Base-by-base conservation (phyloP, 2,797 vertebrate genomes). In the Neoniphon sammara region DNA sequence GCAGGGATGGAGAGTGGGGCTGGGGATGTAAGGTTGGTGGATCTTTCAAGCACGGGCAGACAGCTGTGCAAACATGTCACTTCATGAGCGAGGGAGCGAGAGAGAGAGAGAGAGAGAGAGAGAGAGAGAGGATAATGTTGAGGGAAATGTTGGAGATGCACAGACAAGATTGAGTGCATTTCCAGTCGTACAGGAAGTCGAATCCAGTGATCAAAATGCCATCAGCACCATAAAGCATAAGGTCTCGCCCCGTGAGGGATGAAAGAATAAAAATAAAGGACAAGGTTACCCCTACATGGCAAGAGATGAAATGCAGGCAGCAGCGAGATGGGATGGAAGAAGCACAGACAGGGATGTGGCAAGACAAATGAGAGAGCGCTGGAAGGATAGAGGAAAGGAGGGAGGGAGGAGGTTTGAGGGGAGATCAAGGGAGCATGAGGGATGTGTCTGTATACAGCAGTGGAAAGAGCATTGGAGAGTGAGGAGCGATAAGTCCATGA, bases 401-500 rank as follows among this genome's bases (percentile, higher is more conserved):
- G 65, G 58, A 64, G 31, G 7, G 61, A 60, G 54, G 66, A 56
- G 81, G 85, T 83, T 83, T 83, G 68, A 73, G 76, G 59, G 70
- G 76, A 74, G 85, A 87, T 90, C 84, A 90, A 79, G 90, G 88
- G 65, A 62, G 72, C 7, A 21, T 70, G 80, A 86, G 84, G 70
- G 83, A 78, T 73, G 71, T 78, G 81, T 87, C 64, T 58, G 69
- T 54, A 75, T 77, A 76, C 78, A 72, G 71, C 70, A 18, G 64
- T 67, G 78, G 77, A 79, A 79, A 81, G 73, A 84, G 79, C 75
- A 61, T 20, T 1, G 72, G 69, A 68, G 83, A 85, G 78, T 52
- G 81, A 80, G 82, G 85, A 91, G 85, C 84, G 86, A 89, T 81
- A 65, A 76, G 84, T 84, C 72, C 10, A 56, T 84, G 89, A 91